These are phyloP conservation scores for Hypomecis atomaria DNA, from an alignment of 2,888 invertebrate genomes.

Conservation along the genomic window DNA sequence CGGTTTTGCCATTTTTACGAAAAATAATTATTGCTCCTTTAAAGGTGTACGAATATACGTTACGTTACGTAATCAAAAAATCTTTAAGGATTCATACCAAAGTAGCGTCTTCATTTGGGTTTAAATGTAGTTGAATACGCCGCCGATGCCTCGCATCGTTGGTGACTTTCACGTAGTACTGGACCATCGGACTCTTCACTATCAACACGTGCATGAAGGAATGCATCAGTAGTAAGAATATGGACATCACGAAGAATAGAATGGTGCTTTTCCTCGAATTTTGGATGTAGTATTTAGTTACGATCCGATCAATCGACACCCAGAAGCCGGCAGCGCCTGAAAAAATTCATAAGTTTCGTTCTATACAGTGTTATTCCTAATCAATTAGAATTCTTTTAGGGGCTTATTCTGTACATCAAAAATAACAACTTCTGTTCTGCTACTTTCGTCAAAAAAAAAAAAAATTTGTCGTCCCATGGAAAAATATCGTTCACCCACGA, in stretches of 20 bases:
- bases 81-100: slow-evolving; percentile 80
- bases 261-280: slow-evolving; percentile 93
- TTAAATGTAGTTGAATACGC: slow-evolving; percentile 91
- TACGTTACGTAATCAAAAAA: slow-evolving; percentile 11
- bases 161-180: slow-evolving; percentile 91
- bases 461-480: too few relatives aligned
- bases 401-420: too few relatives aligned
- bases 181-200: slow-evolving; percentile 92
- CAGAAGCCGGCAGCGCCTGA: slow-evolving; percentile 94
- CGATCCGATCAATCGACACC: slow-evolving; percentile 93
- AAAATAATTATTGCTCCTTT: too few relatives aligned
- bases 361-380: too few relatives aligned
- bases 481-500: too few relatives aligned
- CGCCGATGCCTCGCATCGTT: slow-evolving; percentile 89
- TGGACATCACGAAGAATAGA: slow-evolving; percentile 93
- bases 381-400: too few relatives aligned
- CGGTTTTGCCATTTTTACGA: too few relatives aligned
- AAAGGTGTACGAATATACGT: background rate
- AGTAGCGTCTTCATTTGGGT: slow-evolving; percentile 94
- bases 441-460: too few relatives aligned
- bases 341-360: slow-evolving; percentile 1
- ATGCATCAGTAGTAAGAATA: slow-evolving; percentile 90
- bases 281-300: slow-evolving; percentile 91
- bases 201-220: slow-evolving; percentile 91
- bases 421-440: too few relatives aligned